phyloP scores from a whole-genome alignment of 1,140 invertebrate species.

The Druon quercuslanigerum region DNA sequence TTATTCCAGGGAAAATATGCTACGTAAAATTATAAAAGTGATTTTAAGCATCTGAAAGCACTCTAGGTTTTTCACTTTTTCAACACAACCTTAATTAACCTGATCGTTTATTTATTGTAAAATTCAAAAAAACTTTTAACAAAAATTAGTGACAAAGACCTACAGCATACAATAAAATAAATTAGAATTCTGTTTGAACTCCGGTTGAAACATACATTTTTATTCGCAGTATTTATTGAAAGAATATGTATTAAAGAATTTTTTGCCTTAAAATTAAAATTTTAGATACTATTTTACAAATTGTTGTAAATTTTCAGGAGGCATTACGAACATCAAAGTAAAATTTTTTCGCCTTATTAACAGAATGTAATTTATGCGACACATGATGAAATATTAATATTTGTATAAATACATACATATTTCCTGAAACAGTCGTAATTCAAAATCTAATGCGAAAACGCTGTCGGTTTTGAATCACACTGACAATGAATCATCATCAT shows the following conservation, averaged over 20 bases:
- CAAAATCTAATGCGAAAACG: constrained; percentile 30
- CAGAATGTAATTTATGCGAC: constrained; percentile 16
- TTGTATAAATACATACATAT: constrained; percentile 26
- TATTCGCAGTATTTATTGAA: too few species aligned
- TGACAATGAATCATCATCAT: constrained; percentile 31
- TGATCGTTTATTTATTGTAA: background rate
- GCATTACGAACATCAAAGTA: background rate
- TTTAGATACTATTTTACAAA: background rate
- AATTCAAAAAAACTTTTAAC: too few species aligned
- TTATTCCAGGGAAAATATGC: background rate
- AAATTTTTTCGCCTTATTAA: background rate
- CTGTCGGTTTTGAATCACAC: constrained; percentile 23
- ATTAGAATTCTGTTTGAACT: too few species aligned
- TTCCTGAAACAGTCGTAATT: constrained; percentile 18
- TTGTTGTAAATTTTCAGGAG: background rate
- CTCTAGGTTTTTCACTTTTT: background rate
- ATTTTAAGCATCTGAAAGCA: background rate
- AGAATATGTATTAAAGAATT: too few species aligned
- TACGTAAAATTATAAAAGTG: background rate
- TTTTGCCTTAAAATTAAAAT: too few species aligned
- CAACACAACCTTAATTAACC: background rate
- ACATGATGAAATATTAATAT: constrained; percentile 22
- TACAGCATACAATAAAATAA: too few species aligned
- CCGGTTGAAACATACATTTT: too few species aligned
- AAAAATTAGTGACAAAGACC: too few species aligned